Base-by-base conservation (phyloP, 1,140 invertebrate species). In the Wasmannia auropunctata region DNA sequence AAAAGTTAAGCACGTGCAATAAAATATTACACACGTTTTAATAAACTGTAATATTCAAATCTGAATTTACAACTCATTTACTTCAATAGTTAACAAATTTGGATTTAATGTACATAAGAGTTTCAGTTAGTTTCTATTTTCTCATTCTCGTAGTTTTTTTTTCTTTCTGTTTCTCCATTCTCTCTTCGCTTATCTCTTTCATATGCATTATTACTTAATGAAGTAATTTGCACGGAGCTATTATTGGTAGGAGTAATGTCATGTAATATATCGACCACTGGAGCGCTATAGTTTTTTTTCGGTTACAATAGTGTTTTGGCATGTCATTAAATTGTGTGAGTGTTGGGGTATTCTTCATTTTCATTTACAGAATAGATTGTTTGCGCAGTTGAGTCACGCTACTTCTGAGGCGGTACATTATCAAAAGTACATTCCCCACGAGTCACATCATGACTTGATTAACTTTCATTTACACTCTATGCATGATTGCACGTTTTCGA, bases 211-310 rank as follows among this genome's bases (percentile, higher is more conserved):
- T 58, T 56, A 56, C 11, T 83, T 60, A 25, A 81, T 37, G 19
- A 2, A 70, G 70, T 69, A 69, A 69, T 43, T 56, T 11, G 37
- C 37, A 46, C 16, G 25, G 2, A 16, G 1, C n/a, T 58, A 7
- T 80, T 49, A 8, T 8, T 31, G 6, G 3, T 83, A 34, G 34
- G n/a, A n/a, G n/a, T n/a, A n/a, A n/a, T n/a, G n/a, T n/a, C 28
- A 62, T 11, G 25, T 74, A 22, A 46, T 69, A 58, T 74, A 58
- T 83, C 6, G 46, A 86, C 49, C 28, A 85, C 79, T 90, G 62
- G 69, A 87, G 56, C 11, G 75, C n/a, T 85, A 89, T 89, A 89
- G 81, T 90, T 90, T 87, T 90, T 87, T 90, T 83, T 88, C 63
- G 56, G 34, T 65, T 58, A 40, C 31, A 37, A 76, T 58, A 70